A percentile compares a stretch with the other conserved stretches of the same genome.
Conservation (phyloP, 2,888 invertebrate species). For the Meandrusa payeni region DNA sequence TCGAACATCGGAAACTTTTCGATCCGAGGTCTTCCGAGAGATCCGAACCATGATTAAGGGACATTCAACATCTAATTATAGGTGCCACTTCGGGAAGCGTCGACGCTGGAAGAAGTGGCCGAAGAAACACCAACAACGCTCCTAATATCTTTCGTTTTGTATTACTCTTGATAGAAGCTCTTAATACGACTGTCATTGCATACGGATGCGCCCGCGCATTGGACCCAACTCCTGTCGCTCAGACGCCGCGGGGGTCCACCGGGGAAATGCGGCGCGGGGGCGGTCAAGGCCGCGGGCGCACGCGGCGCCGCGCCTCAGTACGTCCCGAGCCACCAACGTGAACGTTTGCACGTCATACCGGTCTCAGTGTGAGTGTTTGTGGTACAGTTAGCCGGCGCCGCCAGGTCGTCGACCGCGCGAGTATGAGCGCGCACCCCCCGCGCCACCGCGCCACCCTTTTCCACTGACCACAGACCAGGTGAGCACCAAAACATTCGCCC, state of each 20-base stretch:
- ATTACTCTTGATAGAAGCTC: constrained; percentile 7
- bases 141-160: too few relatives aligned
- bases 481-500: constrained; percentile 35
- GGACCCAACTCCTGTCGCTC: constrained; percentile 19
- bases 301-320: constrained; percentile 44
- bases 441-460: constrained; percentile 38
- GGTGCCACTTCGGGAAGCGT: too few relatives aligned
- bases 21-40: too few relatives aligned
- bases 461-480: constrained; percentile 45
- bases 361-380: constrained; percentile 32
- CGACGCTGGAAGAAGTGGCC: too few relatives aligned
- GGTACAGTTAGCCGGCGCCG: constrained; percentile 50
- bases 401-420: constrained; percentile 71
- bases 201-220: constrained; percentile 23
- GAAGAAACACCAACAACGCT: too few relatives aligned
- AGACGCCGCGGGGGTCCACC: constrained; percentile 10
- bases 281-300: constrained; percentile 67
- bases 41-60: too few relatives aligned
- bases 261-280: constrained; percentile 36
- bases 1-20: too few relatives aligned
- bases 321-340: constrained; percentile 31
- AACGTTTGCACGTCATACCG: constrained; percentile 25
- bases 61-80: too few relatives aligned
- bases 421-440: constrained; percentile 58
- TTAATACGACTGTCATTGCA: constrained; percentile 1